These are phyloP conservation scores for Notothenia coriiceps DNA, from an alignment of 2,113 vertebrate species.

Conservation along the genomic window DNA sequence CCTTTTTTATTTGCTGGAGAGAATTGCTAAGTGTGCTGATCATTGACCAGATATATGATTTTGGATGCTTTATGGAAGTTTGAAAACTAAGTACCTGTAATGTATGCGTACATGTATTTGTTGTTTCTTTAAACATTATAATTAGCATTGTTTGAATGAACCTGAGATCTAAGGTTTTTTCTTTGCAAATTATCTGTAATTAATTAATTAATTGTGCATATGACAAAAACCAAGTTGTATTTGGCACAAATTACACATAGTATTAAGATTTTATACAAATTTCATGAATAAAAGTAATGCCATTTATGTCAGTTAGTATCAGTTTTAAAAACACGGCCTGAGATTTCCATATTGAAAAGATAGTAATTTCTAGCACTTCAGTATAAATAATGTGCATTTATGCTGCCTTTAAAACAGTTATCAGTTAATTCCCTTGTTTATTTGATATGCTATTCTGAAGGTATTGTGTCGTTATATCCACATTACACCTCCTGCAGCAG, in stretches of 20 bases:
- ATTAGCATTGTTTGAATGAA: neutral
- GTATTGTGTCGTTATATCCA: neutral
- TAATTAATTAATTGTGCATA: neutral
- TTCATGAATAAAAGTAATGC: no score
- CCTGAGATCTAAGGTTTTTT: no score
- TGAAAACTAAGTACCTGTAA: no score
- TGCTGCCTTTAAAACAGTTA: neutral
- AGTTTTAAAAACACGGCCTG: neutral
- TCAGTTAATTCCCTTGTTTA: neutral
- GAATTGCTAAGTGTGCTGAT: neutral
- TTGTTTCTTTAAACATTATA: no score
- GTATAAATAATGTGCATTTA: neutral
- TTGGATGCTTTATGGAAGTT: neutral
- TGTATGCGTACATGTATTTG: no score
- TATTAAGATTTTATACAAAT: neutral
- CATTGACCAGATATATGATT: neutral
- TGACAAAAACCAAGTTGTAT: neutral
- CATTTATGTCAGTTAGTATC: neutral
- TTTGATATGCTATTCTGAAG: neutral
- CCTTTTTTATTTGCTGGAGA: neutral
- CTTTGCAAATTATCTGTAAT: neutral
- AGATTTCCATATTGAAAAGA: neutral
- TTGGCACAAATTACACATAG: neutral
- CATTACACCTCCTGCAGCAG: neutral
- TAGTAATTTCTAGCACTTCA: neutral